Base-by-base conservation (phyloP, 1,140 invertebrate species). In the Pachyrhynchus sulphureomaculatus region DNA sequence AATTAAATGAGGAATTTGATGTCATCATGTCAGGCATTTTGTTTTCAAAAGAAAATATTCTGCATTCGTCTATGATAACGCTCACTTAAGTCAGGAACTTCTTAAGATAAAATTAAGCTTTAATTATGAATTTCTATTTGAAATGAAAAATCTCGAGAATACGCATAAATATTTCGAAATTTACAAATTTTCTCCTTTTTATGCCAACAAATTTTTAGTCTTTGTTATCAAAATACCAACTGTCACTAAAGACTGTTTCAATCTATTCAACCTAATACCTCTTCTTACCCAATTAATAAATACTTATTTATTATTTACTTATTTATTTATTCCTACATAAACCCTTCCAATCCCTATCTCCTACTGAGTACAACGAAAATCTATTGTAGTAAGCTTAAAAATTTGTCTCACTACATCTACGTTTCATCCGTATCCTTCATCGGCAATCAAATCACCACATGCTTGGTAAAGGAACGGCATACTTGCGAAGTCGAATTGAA, bases 1-100 rank as follows among this genome's bases (percentile, higher is more conserved):
- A 63, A 57, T 47, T 64, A 13, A 59, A 44, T 20, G 56, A 64
- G 44, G 36, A 64, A 52, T 59, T 13, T 45, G 44, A 65, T 29
- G 20, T 49, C 18, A 15, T 41, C 29, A 65, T 49, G 13, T 24
- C 32, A 17, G 2, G 12, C 24, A 51, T 18, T 13, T 49, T 32
- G 41, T 33, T 21, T 29, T n/a, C n/a, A n/a, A n/a, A n/a, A n/a
- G n/a, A n/a, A n/a, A n/a, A n/a, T n/a, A n/a, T n/a, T n/a, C n/a
- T n/a, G n/a, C n/a, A n/a, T n/a, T n/a, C n/a, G n/a, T n/a, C n/a
- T n/a, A n/a, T n/a, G n/a, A n/a, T n/a, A n/a, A n/a, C n/a, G n/a
- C n/a, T n/a, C n/a, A n/a, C n/a, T n/a, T n/a, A n/a, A n/a, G n/a
- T n/a, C n/a, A n/a, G n/a, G n/a, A n/a, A n/a, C n/a, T n/a, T n/a